Evolutionary conservation across 2,797 vertebrate species (phyloP).

Genomic region (Microhierax caerulescens): DNA sequence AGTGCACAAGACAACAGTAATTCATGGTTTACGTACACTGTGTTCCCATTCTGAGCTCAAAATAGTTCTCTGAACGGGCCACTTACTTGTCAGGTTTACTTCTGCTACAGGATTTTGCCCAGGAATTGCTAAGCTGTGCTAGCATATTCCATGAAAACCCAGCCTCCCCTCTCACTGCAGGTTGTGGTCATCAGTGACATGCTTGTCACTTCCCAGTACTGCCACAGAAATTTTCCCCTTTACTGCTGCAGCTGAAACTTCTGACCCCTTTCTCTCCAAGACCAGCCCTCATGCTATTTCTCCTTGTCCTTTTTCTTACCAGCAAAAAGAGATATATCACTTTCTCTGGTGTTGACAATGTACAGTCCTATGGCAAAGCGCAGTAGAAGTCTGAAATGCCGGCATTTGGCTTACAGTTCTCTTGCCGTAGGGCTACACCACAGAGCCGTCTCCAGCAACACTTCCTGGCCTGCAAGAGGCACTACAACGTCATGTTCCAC

Average conservation of each 20-base stretch:
- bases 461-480: neutral
- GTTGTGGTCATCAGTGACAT: rapidly evolving
- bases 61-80: neutral
- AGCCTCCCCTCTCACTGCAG: neutral
- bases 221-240: neutral
- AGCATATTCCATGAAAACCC: neutral
- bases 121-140: neutral
- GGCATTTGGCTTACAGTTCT: neutral
- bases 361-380: neutral
- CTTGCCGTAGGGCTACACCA: neutral
- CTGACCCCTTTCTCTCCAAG: neutral
- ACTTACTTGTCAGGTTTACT: neutral
- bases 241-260: neutral
- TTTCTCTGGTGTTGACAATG: rapidly evolving
- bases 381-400: neutral
- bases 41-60: neutral
- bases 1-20: neutral
- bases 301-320: neutral
- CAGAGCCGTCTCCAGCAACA: neutral
- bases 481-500: rapidly evolving
- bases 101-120: neutral
- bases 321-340: neutral
- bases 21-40: neutral
- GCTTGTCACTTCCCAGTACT: neutral
- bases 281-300: neutral